Evolutionary conservation across 2,888 invertebrate genomes (phyloP), one percentile per base, ranked within the genome.

Genomic region (Ophion ellenae): DNA sequence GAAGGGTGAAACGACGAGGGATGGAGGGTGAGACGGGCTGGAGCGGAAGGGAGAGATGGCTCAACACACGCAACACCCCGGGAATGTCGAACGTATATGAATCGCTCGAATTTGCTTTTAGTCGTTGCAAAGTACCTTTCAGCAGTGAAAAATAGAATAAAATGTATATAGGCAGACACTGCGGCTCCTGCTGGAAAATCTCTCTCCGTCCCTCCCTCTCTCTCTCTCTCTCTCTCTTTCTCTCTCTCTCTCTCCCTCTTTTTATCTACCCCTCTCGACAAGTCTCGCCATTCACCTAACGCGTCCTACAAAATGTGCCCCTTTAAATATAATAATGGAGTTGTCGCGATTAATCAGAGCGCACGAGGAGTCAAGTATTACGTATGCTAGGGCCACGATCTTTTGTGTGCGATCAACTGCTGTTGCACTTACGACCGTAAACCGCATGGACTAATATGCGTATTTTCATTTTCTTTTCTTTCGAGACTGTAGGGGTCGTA

Each of bases 91-190:
- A 84, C 75, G 75, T 81, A 67, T 75, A 76, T 83, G 86, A 84
- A 86, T 84, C 71, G 86, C 78, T 81, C 81, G 86, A 86, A 86
- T 86, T 86, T 86, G 86, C 86, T 86, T 86, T 86, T 81, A 86
- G 86, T 78, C 86, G 86, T 81, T 84, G 86, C 78, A 81, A 83
- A 86, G 86, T 86, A 86, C 86, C 86, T 86, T 86, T 86, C 81
- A 84, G 86, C 77, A 75, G 81, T 86, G 86, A 84, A 86, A 84
- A 84, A 86, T 83, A 84, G 81, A 86, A 86, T 86, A 86, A 86
- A 86, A 86, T 78, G 77, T 71, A 74, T 75, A 63, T 24, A 53
- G 40, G 63, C 71, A 77, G 36, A 71, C 74, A 47, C 59, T 24
- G 66, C 32, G 75, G 74, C 75, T 81, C 79, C 70, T 73, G 70